Evolutionary conservation across 2,888 invertebrate species (phyloP), one percentile per base, ranked within the genome.

Genomic region (Creontiades dilutus): DNA sequence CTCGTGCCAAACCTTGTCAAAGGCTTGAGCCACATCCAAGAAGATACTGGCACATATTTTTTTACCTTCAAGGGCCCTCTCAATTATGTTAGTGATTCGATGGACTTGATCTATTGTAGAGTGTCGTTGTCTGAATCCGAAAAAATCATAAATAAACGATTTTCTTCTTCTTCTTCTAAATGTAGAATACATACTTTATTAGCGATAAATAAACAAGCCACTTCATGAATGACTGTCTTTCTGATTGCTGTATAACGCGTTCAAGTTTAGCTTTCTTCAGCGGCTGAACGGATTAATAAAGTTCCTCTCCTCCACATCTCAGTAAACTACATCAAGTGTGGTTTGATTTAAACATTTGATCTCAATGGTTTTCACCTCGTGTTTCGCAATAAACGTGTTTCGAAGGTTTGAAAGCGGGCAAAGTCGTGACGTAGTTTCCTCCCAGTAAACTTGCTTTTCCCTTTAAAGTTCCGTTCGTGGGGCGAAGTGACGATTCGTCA

Each of bases 341-440:
- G 61, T 61, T 61, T 61, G 61, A 61, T 19, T 11, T 19, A 61
- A 61, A 61, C 61, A 61, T 78, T 78, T 28, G 27, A 78, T 78
- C 78, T 14, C 16, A 78, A 78, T 78, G 78, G 46, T 78, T 78
- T 78, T 37, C 78, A 46, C 13, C 46, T 28, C 28, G 46, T 14
- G n/a, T 16, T 78, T 46, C 28, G 28, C 27, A 78, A 78, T 78
- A 78, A 78, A 78, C 46, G 37, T 27, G 37, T 78, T 78, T 28
- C 78, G 9, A 78, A 27, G 78, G 46, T 28, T 37, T 78, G 28
- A n/a, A 46, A 28, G n/a, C 23, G 28, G 46, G 9, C 37, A 16
- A 78, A 78, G 78, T 78, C 28, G 78, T 61, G 61, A 19, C n/a
- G 61, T 61, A 61, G 78, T 78, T 78, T 78, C 78, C 78, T 78